A percentile compares a stretch with the other conserved stretches of the same genome.
These are phyloP conservation scores for Eurytoma adleriae DNA, from an alignment of 2,888 invertebrate species.

Conservation along the genomic window DNA sequence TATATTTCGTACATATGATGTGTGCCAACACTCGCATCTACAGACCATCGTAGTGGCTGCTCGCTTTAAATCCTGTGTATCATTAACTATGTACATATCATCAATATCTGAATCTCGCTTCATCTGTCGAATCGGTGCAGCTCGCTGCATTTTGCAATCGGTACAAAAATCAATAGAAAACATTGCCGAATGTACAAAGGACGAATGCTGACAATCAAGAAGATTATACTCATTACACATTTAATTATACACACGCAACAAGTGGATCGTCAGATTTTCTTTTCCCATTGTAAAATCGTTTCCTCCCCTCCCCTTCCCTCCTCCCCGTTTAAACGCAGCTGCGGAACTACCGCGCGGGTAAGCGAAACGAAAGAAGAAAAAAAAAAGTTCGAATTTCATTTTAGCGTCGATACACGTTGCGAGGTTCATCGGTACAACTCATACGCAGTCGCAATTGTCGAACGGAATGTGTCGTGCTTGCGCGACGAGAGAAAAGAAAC, in stretches of 20 bases:
- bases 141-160: conserved; percentile 46
- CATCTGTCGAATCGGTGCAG: conserved; percentile 34
- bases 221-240: conserved; percentile 47
- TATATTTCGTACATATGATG: conserved; percentile 56
- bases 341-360: conserved; percentile 24
- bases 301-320: conserved; percentile 11
- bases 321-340: conserved; percentile 11
- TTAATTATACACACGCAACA: conserved; percentile 50
- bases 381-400: conserved; percentile 23
- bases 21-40: conserved; percentile 56
- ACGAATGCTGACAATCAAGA: conserved; percentile 53
- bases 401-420: conserved; percentile 52
- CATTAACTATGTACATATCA: conserved; percentile 52
- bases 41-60: conserved; percentile 44
- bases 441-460: conserved; percentile 35
- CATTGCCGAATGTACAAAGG: conserved; percentile 57
- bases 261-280: conserved; percentile 26
- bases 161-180: conserved; percentile 58
- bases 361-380: neutral
- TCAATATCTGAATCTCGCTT: conserved; percentile 45
- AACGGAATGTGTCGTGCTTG: conserved; percentile 51
- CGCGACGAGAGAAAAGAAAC: neutral
- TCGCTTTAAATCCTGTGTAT: conserved; percentile 45
- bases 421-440: conserved; percentile 54
- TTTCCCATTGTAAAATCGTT: neutral